These are phyloP conservation scores for Chymomyza fuscimana DNA, from an alignment of 2,888 invertebrate species.

Conservation along the genomic window DNA sequence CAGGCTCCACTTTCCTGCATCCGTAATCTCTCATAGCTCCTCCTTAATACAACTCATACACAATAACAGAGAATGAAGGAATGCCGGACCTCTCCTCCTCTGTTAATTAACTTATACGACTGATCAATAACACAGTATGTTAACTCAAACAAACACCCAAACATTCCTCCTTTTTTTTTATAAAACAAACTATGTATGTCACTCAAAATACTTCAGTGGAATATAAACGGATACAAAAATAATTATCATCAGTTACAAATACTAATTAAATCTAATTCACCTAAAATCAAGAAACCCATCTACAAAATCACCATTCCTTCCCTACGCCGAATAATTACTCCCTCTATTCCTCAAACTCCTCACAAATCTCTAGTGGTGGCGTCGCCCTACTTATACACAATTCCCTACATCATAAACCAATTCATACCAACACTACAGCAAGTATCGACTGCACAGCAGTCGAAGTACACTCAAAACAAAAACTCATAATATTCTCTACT, in stretches of 20 bases:
- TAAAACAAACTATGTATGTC: neutral
- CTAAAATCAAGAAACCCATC: slow-evolving; percentile 19
- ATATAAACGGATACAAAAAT: neutral
- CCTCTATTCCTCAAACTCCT: neutral
- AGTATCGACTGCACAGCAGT: too few species aligned
- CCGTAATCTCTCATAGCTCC: too few species aligned
- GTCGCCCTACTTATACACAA: slow-evolving; percentile 4
- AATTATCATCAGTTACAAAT: slow-evolving; percentile 11
- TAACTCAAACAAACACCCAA: too few species aligned
- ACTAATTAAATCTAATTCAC: neutral
- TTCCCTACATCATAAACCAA: neutral
- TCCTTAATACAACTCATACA: too few species aligned
- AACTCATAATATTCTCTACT: too few species aligned
- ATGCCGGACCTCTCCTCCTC: too few species aligned
- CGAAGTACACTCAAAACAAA: too few species aligned
- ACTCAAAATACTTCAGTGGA: slow-evolving; percentile 3
- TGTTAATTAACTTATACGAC: too few species aligned
- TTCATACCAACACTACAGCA: too few species aligned
- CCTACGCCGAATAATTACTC: slow-evolving; percentile 7
- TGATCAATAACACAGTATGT: too few species aligned
- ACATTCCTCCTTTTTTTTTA: neutral
- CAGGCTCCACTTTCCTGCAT: too few species aligned
- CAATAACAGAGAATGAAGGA: too few species aligned
- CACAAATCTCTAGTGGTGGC: neutral
- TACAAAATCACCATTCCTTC: neutral